Conservation (phyloP, 2,113 vertebrate genomes). For the Sphyrna mokarran region DNA sequence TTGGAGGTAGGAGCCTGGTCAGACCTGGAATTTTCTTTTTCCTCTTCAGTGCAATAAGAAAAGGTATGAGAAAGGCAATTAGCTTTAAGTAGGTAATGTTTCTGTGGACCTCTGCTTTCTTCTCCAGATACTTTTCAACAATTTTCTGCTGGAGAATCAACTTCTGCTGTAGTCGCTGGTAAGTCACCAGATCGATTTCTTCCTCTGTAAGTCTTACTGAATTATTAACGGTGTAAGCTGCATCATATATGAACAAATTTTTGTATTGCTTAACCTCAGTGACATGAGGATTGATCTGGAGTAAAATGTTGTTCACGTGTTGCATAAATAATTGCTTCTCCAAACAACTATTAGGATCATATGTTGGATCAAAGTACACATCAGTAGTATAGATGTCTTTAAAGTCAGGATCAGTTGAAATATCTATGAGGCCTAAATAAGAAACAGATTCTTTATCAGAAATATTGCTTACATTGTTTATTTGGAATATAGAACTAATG, state of each 20-base stretch:
- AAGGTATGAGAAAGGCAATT: constrained; percentile 55
- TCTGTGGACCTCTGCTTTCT: constrained; percentile 51
- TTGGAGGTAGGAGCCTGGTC: constrained; percentile 50
- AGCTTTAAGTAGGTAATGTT: constrained; percentile 54
- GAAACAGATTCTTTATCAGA: background rate
- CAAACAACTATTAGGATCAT: constrained; percentile 52
- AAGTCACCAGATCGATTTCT: constrained; percentile 49
- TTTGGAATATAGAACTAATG: background rate
- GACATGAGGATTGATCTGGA: constrained; percentile 56
- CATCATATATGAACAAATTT: constrained; percentile 58
- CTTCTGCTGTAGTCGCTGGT: constrained; percentile 57
- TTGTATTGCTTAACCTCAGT: constrained; percentile 51
- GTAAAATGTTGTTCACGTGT: constrained; percentile 49
- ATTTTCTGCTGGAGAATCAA: constrained; percentile 55
- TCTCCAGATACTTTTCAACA: constrained; percentile 53
- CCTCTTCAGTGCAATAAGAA: constrained; percentile 57
- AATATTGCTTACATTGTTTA: background rate
- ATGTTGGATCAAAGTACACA: constrained; percentile 55
- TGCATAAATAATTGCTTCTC: constrained; percentile 56
- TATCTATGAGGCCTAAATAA: constrained; percentile 51
- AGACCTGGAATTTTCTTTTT: constrained; percentile 60
- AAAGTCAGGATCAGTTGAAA: constrained; percentile 57
- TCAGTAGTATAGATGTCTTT: constrained; percentile 54
- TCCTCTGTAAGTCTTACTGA: constrained; percentile 52
- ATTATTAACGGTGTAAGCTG: constrained; percentile 48